A percentile compares a stretch with the other conserved stretches of the same genome.
Evolutionary conservation across 2,888 invertebrate species (phyloP).

Genomic region (Tetragnatha montana): DNA sequence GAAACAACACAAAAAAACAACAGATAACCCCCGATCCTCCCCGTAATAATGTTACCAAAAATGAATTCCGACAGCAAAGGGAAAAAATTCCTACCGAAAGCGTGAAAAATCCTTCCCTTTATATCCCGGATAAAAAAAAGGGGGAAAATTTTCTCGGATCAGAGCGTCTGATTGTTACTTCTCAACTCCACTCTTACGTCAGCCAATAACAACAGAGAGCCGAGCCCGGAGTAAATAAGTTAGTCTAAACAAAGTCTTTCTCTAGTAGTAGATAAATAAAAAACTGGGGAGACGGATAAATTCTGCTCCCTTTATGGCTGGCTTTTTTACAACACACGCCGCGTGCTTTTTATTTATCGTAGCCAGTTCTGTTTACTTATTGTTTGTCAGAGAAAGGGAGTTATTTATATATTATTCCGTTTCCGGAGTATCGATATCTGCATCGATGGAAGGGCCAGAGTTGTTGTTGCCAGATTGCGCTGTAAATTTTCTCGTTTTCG

Average conservation of each 20-base stretch:
- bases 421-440: constrained; percentile 28
- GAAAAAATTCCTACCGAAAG: background rate
- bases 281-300: constrained; percentile 50
- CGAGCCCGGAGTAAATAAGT: constrained; percentile 59
- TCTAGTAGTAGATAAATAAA: constrained; percentile 55
- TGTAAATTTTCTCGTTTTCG: constrained; percentile 66
- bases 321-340: background rate
- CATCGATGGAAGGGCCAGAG: constrained; percentile 8
- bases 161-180: constrained; percentile 48
- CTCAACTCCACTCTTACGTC: constrained; percentile 14
- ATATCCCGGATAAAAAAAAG: background rate
- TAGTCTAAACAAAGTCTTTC: constrained; percentile 60
- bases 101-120: constrained; percentile 21
- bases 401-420: constrained; percentile 68
- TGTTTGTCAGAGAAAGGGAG: constrained; percentile 45
- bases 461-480: constrained; percentile 48
- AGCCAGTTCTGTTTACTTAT: constrained; percentile 29
- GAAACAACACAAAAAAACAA: background rate
- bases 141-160: constrained; percentile 30
- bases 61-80: constrained; percentile 20
- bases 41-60: constrained; percentile 31
- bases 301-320: constrained; percentile 56
- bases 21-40: constrained; percentile 24
- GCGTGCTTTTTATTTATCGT: constrained; percentile 23
- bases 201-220: constrained; percentile 51